phyloP scores from a whole-genome alignment of 2,797 vertebrate genomes.

The Limosa lapponica region DNA sequence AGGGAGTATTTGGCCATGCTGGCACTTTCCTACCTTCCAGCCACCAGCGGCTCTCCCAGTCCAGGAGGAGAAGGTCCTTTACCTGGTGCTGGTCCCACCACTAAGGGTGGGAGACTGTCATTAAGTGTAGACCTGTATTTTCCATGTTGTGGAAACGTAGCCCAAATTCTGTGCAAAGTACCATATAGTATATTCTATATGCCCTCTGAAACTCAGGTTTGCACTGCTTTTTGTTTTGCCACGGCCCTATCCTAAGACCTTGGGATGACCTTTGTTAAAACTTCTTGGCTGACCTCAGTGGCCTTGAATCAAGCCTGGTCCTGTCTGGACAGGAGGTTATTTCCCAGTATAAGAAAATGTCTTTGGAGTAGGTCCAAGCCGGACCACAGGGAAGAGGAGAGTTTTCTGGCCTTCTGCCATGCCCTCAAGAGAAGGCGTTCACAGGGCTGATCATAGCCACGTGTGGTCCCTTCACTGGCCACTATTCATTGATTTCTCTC shows the following conservation, averaged over 20 bases:
- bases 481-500: neutral
- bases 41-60: neutral
- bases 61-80: neutral
- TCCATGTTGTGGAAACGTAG: neutral
- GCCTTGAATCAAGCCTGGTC: neutral
- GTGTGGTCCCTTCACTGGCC: neutral
- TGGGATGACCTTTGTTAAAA: neutral
- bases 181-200: fast-evolving
- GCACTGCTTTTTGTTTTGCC: neutral
- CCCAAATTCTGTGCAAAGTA: neutral
- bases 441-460: neutral
- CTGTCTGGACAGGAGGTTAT: neutral
- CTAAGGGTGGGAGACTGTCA: neutral
- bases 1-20: neutral
- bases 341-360: neutral
- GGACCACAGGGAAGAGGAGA: neutral
- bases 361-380: neutral
- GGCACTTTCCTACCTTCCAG: neutral
- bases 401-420: neutral
- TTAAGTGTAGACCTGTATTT: neutral
- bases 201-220: neutral
- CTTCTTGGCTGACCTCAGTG: neutral
- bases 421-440: neutral
- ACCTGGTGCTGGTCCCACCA: neutral
- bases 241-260: neutral